Conservation (phyloP, 35 echinoderm and acorn worm species). For the Diadema setosum region DNA sequence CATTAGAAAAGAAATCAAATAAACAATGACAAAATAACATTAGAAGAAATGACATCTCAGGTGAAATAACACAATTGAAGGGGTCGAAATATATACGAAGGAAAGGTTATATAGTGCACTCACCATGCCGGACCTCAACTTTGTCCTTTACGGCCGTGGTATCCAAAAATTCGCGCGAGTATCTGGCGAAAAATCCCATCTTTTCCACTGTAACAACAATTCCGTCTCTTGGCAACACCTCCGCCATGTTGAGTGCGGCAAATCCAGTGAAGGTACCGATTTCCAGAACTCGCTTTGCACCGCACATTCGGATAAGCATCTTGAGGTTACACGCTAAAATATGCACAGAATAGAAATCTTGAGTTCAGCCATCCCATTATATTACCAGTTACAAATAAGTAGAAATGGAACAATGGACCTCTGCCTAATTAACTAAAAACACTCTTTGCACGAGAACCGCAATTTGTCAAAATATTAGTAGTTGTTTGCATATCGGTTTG, state of each 20-base stretch:
- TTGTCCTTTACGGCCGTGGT: not conserved
- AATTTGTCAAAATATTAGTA: too few species aligned
- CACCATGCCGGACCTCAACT: not conserved
- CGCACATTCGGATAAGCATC: not conserved
- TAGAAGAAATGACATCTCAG: too few species aligned
- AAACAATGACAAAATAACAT: too few species aligned
- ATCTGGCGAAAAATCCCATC: conserved; percentile 11
- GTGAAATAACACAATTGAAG: not conserved
- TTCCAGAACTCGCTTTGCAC: conserved; percentile 21
- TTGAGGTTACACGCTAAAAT: too few species aligned
- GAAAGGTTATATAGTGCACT: not conserved
- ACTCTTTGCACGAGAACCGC: too few species aligned
- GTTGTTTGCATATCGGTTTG: too few species aligned
- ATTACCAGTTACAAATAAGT: too few species aligned
- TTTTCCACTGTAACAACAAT: not conserved
- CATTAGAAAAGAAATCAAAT: too few species aligned
- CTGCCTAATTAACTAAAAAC: too few species aligned
- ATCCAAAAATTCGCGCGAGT: not conserved
- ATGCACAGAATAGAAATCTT: too few species aligned
- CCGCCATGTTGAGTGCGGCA: conserved; percentile 32
- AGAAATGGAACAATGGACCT: too few species aligned
- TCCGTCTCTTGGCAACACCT: conserved; percentile 7
- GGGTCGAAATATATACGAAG: not conserved
- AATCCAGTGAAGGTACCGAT: conserved; percentile 36
- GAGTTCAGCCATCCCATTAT: too few species aligned